Base-by-base conservation (phyloP, 2,888 invertebrate species). In the Chrysolina americana region DNA sequence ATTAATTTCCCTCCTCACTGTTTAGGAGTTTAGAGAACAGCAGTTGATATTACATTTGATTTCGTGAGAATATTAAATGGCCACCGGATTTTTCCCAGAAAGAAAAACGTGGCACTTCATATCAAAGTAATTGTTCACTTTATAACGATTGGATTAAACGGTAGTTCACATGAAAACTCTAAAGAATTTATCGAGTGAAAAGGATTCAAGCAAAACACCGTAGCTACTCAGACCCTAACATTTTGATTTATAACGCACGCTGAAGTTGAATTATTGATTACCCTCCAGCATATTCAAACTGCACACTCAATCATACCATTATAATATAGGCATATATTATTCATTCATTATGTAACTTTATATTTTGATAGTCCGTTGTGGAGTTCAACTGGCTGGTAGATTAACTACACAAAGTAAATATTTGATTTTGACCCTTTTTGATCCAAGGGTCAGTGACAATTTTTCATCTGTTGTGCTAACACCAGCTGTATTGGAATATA, bases 301-400 rank as follows among this genome's bases (percentile, higher is more conserved):
- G 63, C 65, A 66, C 50, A 65, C 72, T 70, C 65, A 63, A 68
- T 76, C 72, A 73, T 70, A 71, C 69, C 53, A 76, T 62, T 74
- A 71, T 69, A 65, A 74, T 63, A 72, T 50, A 68, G 68, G 69
- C 72, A 70, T 64, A 72, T 74, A 74, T 74, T 64, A 75, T 74
- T 75, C 85, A 85, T 85, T 85, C 84, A 84, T 85, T 84, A 85
- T 83, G 82, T 81, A 83, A 85, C 85, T 85, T 85, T 83, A 85
- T 85, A 84, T 86, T 85, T 81, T 84, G 85, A 85, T 83, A 80
- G 81, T 82, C 81, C 81, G 81, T 82, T 83, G 83, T 83, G 81
- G 80, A 82, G 81, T 83, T 84, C 80, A 82, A 85, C 85, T 85
- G 84, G 85, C 84, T 85, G 84, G 82, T 83, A 84, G 83, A 85